Percentiles rank a stretch among this genome's conserved stretches.
Conservation (phyloP, 2,113 vertebrate genomes). For the Microcebus griseorufus region DNA sequence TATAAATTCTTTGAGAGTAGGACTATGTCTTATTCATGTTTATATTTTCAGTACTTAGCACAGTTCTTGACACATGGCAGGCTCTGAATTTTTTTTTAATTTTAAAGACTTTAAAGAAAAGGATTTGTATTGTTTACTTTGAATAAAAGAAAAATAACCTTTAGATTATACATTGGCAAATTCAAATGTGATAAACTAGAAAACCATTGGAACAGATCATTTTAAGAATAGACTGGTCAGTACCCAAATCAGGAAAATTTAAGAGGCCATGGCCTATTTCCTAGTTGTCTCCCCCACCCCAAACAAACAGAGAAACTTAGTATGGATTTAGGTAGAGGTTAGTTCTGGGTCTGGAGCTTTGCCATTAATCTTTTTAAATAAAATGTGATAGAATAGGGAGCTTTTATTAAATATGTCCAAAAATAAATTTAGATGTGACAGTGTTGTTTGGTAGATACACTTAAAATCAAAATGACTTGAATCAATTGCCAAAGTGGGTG, state of each 20-base stretch:
- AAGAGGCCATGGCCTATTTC: not conserved
- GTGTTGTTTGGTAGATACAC: constrained; percentile 2
- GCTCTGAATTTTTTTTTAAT: not conserved
- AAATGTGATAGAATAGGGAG: constrained; percentile 16
- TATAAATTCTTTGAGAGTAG: not conserved
- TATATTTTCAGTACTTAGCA: not conserved
- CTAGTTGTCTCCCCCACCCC: not conserved
- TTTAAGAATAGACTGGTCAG: constrained; percentile 28
- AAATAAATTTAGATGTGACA: constrained; percentile 20
- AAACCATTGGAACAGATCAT: not conserved
- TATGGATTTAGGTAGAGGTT: not conserved
- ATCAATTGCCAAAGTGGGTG: not conserved
- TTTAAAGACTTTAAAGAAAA: constrained; percentile 44
- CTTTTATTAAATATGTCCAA: constrained; percentile 40
- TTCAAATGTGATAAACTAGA: constrained; percentile 38
- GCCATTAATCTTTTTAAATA: not conserved
- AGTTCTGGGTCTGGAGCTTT: not conserved
- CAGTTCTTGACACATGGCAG: not conserved
- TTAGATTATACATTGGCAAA: constrained; percentile 35
- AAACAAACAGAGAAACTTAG: constrained; percentile 27
- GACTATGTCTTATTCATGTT: not conserved
- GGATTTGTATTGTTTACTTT: not conserved
- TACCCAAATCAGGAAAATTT: constrained; percentile 18
- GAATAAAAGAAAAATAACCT: constrained; percentile 46
- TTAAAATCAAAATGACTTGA: constrained; percentile 59